phyloP scores from a whole-genome alignment of 2,888 invertebrate genomes.

The Protodeltote pygarga region DNA sequence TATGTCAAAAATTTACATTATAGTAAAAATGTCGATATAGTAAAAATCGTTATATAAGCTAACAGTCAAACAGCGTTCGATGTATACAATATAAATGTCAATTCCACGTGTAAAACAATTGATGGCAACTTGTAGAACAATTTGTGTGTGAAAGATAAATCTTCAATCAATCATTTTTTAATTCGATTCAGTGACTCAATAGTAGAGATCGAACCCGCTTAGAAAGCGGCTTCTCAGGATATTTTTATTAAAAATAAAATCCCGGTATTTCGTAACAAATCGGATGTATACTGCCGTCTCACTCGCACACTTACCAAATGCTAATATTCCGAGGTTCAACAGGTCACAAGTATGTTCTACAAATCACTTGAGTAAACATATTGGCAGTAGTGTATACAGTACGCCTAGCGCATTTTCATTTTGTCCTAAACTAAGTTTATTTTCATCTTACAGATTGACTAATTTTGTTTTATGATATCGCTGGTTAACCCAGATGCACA shows the following conservation, averaged over 20 bases:
- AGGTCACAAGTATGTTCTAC: slow-evolving; percentile 15
- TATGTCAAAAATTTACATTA: slow-evolving; percentile 37
- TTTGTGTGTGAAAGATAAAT: neutral
- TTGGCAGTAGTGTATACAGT: slow-evolving; percentile 29
- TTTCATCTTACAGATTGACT: slow-evolving; percentile 16
- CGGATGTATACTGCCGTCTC: too few species aligned
- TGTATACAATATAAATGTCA: slow-evolving; percentile 55
- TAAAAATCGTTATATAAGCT: slow-evolving; percentile 34
- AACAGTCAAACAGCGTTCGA: slow-evolving; percentile 55
- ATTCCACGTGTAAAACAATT: slow-evolving; percentile 45
- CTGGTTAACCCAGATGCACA: neutral
- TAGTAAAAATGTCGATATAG: slow-evolving; percentile 35
- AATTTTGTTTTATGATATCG: neutral
- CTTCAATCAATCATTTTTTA: neutral
- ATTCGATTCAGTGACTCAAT: too few species aligned
- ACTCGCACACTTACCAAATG: too few species aligned
- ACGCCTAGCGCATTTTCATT: slow-evolving; percentile 4
- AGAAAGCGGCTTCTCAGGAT: too few species aligned
- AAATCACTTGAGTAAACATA: slow-evolving; percentile 24
- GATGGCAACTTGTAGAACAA: slow-evolving; percentile 9
- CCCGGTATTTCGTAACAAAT: too few species aligned
- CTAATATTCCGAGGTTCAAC: too few species aligned
- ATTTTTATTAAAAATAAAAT: too few species aligned
- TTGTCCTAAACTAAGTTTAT: slow-evolving; percentile 29
- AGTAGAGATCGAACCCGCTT: too few species aligned